phyloP scores from a whole-genome alignment of 2,113 vertebrate genomes.

The Bostrychus sinensis region DNA sequence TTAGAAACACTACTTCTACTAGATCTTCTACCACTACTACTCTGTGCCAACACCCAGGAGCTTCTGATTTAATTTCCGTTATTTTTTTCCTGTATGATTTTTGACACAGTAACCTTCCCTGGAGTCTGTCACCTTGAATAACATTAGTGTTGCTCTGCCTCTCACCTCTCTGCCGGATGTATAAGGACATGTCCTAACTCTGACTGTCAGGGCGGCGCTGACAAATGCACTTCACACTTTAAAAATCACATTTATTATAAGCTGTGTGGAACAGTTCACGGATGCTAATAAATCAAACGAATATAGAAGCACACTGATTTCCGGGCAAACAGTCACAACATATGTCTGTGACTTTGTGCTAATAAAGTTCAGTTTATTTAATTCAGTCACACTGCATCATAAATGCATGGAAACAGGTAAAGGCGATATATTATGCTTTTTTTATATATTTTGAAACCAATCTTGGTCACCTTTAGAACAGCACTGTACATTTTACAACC shows the following conservation, averaged over 20 bases:
- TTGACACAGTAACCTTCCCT: slow-evolving; percentile 41
- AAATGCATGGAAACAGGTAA: no score
- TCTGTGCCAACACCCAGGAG: no score
- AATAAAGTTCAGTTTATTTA: slow-evolving; percentile 52
- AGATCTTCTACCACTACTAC: no score
- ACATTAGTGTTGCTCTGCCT: slow-evolving; percentile 36
- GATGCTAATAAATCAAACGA: slow-evolving; percentile 33
- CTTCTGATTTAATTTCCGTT: no score
- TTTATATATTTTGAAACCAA: no score
- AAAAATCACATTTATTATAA: slow-evolving; percentile 43
- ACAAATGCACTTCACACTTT: slow-evolving; percentile 22
- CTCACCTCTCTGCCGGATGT: no score
- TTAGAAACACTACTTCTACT: no score
- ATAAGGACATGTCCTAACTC: slow-evolving; percentile 20
- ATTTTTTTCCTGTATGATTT: no score
- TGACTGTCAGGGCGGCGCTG: slow-evolving; percentile 10
- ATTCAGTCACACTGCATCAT: no score
- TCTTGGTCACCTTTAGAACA: no score
- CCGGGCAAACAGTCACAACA: slow-evolving; percentile 22
- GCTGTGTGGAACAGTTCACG: slow-evolving; percentile 24
- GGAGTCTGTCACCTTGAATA: slow-evolving; percentile 42
- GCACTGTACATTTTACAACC: no score
- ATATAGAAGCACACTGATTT: slow-evolving; percentile 11
- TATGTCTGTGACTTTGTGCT: slow-evolving; percentile 40
- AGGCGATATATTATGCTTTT: no score